Evolutionary conservation across 2,113 vertebrate species (phyloP).

Genomic region (Thunnus maccoyii): DNA sequence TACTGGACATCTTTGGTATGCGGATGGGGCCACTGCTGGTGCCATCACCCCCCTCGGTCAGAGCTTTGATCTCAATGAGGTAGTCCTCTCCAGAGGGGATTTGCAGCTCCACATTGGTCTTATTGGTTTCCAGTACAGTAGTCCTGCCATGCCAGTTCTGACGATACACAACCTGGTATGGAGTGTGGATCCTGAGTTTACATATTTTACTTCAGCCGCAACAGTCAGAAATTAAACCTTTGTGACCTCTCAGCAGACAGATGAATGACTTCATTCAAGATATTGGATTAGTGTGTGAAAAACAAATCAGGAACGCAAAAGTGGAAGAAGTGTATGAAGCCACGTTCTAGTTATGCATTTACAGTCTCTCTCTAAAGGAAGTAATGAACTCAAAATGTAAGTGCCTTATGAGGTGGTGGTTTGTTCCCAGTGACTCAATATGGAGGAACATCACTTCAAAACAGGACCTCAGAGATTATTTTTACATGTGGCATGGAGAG

Average conservation of each 20-base stretch:
- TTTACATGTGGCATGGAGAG: neutral
- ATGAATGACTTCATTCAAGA: neutral
- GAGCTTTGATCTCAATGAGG: slow-evolving; percentile 90
- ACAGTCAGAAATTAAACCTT: neutral
- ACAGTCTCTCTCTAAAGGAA: neutral
- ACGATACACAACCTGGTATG: slow-evolving; percentile 87
- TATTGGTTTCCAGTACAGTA: slow-evolving; percentile 90
- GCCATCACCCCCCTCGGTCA: slow-evolving; percentile 91
- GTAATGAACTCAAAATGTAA: slow-evolving; percentile 16
- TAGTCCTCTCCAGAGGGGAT: slow-evolving; percentile 91
- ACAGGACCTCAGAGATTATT: slow-evolving; percentile 6
- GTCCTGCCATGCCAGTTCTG: slow-evolving; percentile 88
- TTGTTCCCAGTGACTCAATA: slow-evolving; percentile 14
- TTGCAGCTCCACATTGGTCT: slow-evolving; percentile 90
- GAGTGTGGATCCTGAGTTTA: slow-evolving; percentile 1
- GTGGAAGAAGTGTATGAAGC: neutral
- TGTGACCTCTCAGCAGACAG: neutral
- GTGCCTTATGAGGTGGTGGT: neutral
- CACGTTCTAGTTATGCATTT: neutral
- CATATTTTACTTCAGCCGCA: neutral
- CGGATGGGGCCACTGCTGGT: slow-evolving; percentile 91
- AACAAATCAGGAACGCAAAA: neutral
- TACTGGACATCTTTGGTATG: slow-evolving; percentile 93
- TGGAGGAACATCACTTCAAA: neutral
- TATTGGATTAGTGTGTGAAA: neutral